Evolutionary conservation across 2,888 invertebrate genomes (phyloP).

Genomic region (Noctua janthina): DNA sequence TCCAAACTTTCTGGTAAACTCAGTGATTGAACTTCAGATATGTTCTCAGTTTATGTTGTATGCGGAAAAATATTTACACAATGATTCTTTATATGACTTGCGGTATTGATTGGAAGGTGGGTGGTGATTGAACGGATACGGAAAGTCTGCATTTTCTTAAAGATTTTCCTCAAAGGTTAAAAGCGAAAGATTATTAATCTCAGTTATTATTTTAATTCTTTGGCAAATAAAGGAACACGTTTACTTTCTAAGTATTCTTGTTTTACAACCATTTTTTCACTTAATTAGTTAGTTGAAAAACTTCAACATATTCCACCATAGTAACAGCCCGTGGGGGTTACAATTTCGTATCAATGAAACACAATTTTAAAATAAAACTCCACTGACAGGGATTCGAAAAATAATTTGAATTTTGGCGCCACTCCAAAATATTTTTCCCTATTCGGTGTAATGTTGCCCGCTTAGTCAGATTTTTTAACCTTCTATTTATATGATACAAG

Average conservation of each 20-base stretch:
- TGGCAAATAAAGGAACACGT: not conserved
- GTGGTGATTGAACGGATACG: not conserved
- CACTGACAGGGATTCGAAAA: constrained; percentile 25
- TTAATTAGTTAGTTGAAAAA: not conserved
- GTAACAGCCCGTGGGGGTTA: constrained; percentile 26
- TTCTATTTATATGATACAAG: constrained; percentile 52
- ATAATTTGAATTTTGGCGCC: constrained; percentile 53
- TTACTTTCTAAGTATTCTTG: not conserved
- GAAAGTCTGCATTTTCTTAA: not conserved
- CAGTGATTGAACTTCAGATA: constrained; percentile 64
- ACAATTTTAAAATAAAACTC: constrained; percentile 51
- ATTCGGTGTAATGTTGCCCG: constrained; percentile 50
- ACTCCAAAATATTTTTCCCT: constrained; percentile 56
- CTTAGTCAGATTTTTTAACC: constrained; percentile 51
- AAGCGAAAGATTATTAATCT: not conserved
- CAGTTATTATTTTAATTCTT: not conserved
- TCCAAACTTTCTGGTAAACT: constrained; percentile 63
- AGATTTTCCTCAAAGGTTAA: not conserved
- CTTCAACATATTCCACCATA: not conserved
- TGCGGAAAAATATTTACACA: constrained; percentile 39
- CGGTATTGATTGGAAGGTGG: constrained; percentile 4
- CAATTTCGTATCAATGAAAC: constrained; percentile 38
- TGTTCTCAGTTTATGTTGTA: constrained; percentile 27
- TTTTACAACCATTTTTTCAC: not conserved
- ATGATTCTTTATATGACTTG: constrained; percentile 13